Conservation (phyloP, 1,140 invertebrate genomes). For the Polyergus mexicanus region DNA sequence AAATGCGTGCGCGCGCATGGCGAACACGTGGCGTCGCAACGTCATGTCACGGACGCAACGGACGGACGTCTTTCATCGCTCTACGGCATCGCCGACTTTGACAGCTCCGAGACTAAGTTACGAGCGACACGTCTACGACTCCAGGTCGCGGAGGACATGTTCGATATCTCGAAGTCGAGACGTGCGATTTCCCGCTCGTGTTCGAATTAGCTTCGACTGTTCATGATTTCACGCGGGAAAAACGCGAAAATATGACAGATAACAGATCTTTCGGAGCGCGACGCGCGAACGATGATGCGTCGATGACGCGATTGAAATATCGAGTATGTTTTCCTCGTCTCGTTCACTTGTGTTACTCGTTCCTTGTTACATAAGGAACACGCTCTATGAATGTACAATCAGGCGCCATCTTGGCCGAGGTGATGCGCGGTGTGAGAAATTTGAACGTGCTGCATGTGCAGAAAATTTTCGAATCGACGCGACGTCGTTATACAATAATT, state of each 20-base stretch:
- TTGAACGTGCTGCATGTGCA: conserved; percentile 34
- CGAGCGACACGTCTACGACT: conserved; percentile 59
- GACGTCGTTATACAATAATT: not conserved
- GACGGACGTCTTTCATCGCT: not conserved
- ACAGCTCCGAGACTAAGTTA: conserved; percentile 24
- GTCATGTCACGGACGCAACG: not conserved
- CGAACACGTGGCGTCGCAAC: conserved; percentile 48
- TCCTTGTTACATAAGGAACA: conserved; percentile 75
- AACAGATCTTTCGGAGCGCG: too few species aligned
- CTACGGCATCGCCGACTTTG: not conserved
- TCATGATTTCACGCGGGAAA: not conserved
- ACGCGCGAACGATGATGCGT: not conserved
- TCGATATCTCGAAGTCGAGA: conserved; percentile 61
- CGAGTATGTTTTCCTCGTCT: conserved; percentile 41
- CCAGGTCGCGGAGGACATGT: conserved; percentile 74
- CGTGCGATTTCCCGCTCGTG: conserved; percentile 18
- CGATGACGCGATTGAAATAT: not conserved
- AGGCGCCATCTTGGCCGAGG: conserved; percentile 67
- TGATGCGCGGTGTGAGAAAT: conserved; percentile 48
- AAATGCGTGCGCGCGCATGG: conserved; percentile 35
- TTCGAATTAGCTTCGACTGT: not conserved
- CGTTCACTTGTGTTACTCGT: conserved; percentile 65
- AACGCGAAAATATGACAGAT: too few species aligned
- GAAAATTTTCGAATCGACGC: not conserved
- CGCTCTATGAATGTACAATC: conserved; percentile 61